phyloP scores from a whole-genome alignment of 2,797 vertebrate species.

The Pagetopsis macropterus region DNA sequence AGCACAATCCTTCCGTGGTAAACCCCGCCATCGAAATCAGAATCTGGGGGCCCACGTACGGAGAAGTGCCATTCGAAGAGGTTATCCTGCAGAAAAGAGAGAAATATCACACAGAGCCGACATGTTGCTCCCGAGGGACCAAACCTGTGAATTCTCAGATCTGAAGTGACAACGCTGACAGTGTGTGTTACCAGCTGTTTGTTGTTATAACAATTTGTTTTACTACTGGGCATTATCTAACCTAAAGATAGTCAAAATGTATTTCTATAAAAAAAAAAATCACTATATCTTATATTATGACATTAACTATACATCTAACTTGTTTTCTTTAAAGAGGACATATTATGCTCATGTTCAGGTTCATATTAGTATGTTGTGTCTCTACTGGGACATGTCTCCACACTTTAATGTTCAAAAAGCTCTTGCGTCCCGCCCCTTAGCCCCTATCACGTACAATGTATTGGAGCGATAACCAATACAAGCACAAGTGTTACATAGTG shows the following conservation, averaged over 20 bases:
- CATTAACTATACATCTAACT: no score
- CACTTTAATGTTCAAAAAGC: no score
- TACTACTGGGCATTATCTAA: neutral
- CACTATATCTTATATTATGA: neutral
- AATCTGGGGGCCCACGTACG: conserved; percentile 96
- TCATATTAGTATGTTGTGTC: no score
- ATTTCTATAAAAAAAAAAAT: neutral
- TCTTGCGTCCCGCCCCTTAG: no score
- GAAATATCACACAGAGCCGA: neutral
- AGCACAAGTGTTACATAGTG: no score
- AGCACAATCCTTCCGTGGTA: conserved; percentile 97
- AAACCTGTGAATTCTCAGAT: neutral
- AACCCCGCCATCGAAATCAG: conserved; percentile 95
- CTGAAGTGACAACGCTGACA: neutral
- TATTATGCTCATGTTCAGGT: no score
- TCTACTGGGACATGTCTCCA: no score
- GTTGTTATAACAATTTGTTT: neutral
- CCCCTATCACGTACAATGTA: no score
- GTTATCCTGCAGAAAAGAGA: conserved; percentile 88
- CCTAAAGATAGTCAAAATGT: neutral
- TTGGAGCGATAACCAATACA: no score
- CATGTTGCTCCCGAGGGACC: neutral
- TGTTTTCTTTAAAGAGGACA: no score
- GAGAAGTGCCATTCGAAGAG: conserved; percentile 99
- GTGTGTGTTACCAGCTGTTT: neutral